A percentile compares a stretch with the other conserved stretches of the same genome.
phyloP scores from a whole-genome alignment of 1,140 invertebrate genomes.

The Drosophila mayri region DNA sequence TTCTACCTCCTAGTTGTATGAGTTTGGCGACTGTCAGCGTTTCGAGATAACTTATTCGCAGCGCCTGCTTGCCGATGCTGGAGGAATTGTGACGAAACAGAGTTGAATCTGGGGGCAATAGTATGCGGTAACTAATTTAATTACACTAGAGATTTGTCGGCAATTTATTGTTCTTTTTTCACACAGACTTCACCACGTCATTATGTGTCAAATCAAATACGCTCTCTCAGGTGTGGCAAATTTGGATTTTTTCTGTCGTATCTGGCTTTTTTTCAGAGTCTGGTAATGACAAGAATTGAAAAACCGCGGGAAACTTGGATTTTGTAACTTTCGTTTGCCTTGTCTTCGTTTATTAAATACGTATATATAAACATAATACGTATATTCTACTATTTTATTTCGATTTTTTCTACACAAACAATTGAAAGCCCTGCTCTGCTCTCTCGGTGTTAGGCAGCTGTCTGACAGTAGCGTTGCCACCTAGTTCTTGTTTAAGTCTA shows the following conservation, averaged over 20 bases:
- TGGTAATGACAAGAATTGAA: not conserved
- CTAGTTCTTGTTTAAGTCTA: too few species aligned
- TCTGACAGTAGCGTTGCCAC: too few species aligned
- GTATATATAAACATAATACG: too few species aligned
- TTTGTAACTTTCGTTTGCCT: not conserved
- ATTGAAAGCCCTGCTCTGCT: too few species aligned
- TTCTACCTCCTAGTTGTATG: conserved; percentile 25
- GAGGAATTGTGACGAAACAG: not conserved
- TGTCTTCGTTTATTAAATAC: not conserved
- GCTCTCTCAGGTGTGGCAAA: conserved; percentile 3
- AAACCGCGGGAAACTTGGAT: not conserved
- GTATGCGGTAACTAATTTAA: conserved; percentile 53
- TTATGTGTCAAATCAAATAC: conserved; percentile 37
- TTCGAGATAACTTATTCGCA: conserved; percentile 11
- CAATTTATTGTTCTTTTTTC: conserved; percentile 78
- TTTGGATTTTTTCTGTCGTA: not conserved
- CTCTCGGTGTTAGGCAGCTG: too few species aligned
- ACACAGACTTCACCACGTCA: conserved; percentile 77
- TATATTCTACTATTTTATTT: too few species aligned
- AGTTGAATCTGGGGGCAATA: not conserved
- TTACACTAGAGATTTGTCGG: conserved; percentile 72
- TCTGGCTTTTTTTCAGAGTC: not conserved
- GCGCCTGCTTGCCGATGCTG: conserved; percentile 17
- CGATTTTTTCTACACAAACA: too few species aligned
- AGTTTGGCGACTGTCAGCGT: conserved; percentile 24